Base-by-base conservation (phyloP, 1,140 invertebrate genomes). In the Drosophila micromelanica region DNA sequence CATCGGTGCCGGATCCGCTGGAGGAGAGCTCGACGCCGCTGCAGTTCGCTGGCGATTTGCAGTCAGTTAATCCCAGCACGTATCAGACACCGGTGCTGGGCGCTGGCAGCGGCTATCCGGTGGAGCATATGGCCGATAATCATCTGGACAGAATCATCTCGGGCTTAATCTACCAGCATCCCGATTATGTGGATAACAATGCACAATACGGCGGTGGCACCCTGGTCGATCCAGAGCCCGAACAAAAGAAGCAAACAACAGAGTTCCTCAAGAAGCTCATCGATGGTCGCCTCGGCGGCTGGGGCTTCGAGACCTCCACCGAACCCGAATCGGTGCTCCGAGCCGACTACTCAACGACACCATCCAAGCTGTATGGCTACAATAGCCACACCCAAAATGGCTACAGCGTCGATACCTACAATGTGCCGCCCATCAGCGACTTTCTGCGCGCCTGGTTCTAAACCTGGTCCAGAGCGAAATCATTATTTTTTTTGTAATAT, bases 391-490 rank as follows among this genome's bases (percentile, higher is more conserved):
- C 49, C 11, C 84, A 80, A n/a, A 67, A 89, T 5, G 85, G 84
- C 51, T 87, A 87, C 59, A 82, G 64, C 42, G 38, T 87, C 6
- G 82, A 87, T 23, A 89, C 82, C 20, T 87, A 89, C 20, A 87
- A 70, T 49, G 54, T 55, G 49, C 84, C 85, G 13, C 84, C 84
- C 46, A 87, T 89, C 3, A 76, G 59, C 37, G 82, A 87, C 35
- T 87, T 79, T 60, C 49, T 87, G 61, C 73, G 84, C 35, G 75
- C 82, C 57, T 87, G 84, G 84, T 87, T 87, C 71, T 87, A 86
- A 23, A 30, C 13, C 6, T 0, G 20, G 3, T 23, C 20, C 2
- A 23, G n/a, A n/a, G n/a, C 3, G 20, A 23, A 23, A 23, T 23
- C 20, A 2, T 37, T 17, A 1, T 17, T 17, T 17, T 17, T 17